Evolutionary conservation across 2,888 invertebrate genomes (phyloP).

Genomic region (Caprella mutica): DNA sequence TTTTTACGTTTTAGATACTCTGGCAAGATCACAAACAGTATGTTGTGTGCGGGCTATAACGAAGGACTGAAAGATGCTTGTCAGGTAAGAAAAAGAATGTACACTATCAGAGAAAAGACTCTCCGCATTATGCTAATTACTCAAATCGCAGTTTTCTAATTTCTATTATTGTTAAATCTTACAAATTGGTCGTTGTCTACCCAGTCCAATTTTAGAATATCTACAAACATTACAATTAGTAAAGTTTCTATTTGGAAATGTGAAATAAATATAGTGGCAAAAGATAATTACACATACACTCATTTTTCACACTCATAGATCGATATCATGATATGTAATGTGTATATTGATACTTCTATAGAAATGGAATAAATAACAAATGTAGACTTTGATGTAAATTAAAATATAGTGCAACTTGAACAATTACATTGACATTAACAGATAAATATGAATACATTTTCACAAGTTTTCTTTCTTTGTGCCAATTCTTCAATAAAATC

Average conservation of each 20-base stretch:
- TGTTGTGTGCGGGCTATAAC: slow-evolving; percentile 26
- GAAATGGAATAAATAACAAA: background rate
- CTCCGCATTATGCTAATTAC: too few species aligned
- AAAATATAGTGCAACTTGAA: background rate
- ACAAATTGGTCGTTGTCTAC: too few species aligned
- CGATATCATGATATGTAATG: background rate
- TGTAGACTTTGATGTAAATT: background rate
- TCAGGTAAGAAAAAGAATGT: slow-evolving; percentile 16
- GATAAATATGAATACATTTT: background rate
- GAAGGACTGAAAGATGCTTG: slow-evolving; percentile 24
- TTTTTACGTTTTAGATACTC: too few species aligned
- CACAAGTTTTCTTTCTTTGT: too few species aligned
- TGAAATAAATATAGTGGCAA: background rate
- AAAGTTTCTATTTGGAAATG: too few species aligned
- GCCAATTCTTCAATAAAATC: too few species aligned
- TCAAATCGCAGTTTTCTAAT: too few species aligned
- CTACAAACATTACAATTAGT: too few species aligned
- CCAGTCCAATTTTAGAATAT: too few species aligned
- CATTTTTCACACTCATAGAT: too few species aligned
- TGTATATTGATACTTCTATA: background rate
- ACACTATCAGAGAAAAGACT: background rate
- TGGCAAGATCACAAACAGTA: slow-evolving; percentile 11
- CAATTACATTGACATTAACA: background rate
- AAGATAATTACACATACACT: background rate
- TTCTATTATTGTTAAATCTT: too few species aligned